phyloP scores from a whole-genome alignment of 92 coral and sea anemone genomes.

The Bergia sp. region DNA sequence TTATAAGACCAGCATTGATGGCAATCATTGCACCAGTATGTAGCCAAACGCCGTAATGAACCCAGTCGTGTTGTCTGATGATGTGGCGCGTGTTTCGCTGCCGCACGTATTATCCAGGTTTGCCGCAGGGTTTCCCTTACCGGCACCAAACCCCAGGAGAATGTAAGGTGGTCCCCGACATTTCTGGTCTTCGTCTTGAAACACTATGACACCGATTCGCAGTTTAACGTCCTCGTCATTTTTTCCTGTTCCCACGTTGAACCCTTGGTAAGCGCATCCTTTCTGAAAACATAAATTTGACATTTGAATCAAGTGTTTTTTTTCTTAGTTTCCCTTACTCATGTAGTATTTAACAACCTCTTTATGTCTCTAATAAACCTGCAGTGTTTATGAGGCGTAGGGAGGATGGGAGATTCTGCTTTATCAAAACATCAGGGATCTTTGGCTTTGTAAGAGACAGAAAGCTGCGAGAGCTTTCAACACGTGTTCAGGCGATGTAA shows the following conservation, averaged over 20 bases:
- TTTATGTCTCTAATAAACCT: no score
- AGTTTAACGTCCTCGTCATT: background rate
- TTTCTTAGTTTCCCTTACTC: background rate
- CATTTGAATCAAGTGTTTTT: background rate
- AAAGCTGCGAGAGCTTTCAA: no score
- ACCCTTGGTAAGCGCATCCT: constrained; percentile 1
- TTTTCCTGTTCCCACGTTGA: background rate
- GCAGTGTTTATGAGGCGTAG: no score
- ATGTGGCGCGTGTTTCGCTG: background rate
- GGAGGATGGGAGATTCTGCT: no score
- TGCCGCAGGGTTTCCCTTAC: background rate
- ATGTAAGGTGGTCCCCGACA: constrained; percentile 7
- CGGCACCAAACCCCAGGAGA: constrained; percentile 10
- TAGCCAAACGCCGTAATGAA: background rate
- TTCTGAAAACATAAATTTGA: background rate
- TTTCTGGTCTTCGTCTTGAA: background rate
- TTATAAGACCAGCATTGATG: background rate
- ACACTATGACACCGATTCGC: constrained; percentile 10
- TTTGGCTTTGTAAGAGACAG: no score
- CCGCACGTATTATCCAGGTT: background rate
- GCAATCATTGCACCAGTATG: background rate
- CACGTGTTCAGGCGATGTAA: no score
- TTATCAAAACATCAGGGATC: no score
- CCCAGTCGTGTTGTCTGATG: background rate
- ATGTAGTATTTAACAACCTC: no score